phyloP scores from a whole-genome alignment of 2,797 vertebrate species.

The Sus cebifrons region DNA sequence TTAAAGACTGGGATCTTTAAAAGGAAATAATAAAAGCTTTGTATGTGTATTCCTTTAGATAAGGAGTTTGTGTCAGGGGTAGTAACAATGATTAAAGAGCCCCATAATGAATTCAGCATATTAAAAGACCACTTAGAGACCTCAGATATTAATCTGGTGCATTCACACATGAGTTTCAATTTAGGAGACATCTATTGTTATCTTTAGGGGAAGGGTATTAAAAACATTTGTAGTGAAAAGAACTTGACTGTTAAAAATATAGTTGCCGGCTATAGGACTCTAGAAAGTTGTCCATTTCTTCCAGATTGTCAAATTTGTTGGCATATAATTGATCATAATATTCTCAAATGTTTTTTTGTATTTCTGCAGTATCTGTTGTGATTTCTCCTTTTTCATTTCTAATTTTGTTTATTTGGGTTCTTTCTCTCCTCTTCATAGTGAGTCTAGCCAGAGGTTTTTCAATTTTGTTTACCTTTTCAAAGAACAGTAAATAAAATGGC shows the following conservation, averaged over 20 bases:
- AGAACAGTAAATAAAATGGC: too few relatives aligned
- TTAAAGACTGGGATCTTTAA: constrained; percentile 50
- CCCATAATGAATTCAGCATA: constrained; percentile 85
- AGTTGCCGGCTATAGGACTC: not conserved
- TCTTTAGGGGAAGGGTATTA: constrained; percentile 75
- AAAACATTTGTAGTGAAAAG: constrained; percentile 64
- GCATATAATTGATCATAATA: too few relatives aligned
- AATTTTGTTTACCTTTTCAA: too few relatives aligned
- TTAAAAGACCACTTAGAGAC: constrained; percentile 83
- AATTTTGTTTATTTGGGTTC: too few relatives aligned
- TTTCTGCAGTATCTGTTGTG: too few relatives aligned
- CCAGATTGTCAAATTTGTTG: too few relatives aligned
- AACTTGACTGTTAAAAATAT: constrained; percentile 68
- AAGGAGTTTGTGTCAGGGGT: constrained; percentile 72
- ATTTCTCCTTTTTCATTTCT: too few relatives aligned
- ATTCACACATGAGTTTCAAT: constrained; percentile 73
- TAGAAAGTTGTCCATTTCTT: too few relatives aligned
- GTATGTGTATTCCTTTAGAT: constrained; percentile 69
- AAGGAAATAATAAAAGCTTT: constrained; percentile 75
- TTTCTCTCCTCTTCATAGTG: too few relatives aligned
- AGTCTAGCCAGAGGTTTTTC: too few relatives aligned
- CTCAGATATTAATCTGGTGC: constrained; percentile 81
- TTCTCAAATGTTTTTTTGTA: too few relatives aligned
- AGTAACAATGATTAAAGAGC: constrained; percentile 82
- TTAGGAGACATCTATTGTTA: constrained; percentile 76